A percentile compares a stretch with the other conserved stretches of the same genome.
Conservation (phyloP, 1,140 invertebrate species). For the Drosophila miranda region DNA sequence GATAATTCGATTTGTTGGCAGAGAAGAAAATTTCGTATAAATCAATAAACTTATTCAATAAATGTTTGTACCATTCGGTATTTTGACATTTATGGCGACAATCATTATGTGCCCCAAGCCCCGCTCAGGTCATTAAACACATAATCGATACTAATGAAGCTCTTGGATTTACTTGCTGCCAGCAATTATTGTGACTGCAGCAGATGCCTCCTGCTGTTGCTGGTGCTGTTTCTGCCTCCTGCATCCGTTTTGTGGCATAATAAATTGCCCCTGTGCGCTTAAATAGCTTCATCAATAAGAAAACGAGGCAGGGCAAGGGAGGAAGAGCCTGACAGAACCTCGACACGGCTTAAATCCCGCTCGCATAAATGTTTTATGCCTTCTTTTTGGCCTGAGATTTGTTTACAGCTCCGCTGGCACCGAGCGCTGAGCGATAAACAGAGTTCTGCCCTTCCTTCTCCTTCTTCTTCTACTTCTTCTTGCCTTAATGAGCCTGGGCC, state of each 20-base stretch:
- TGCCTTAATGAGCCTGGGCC: conserved; percentile 56
- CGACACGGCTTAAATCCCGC: conserved; percentile 34
- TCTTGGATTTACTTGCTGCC: conserved; percentile 66
- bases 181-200: conserved; percentile 69
- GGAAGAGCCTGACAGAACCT: not conserved
- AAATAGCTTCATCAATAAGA: conserved; percentile 67
- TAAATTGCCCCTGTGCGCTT: conserved; percentile 61
- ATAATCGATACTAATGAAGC: conserved; percentile 79
- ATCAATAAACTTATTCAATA: conserved; percentile 78
- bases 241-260: conserved; percentile 71
- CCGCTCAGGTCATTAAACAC: conserved; percentile 63
- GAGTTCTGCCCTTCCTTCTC: too few species aligned
- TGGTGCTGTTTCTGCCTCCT: conserved; percentile 9
- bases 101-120: conserved; percentile 52
- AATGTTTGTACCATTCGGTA: conserved; percentile 48
- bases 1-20: conserved; percentile 10
- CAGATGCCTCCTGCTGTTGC: conserved; percentile 12
- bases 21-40: conserved; percentile 48
- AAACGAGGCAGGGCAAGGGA: not conserved
- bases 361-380: conserved; percentile 69
- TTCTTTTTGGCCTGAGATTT: conserved; percentile 38
- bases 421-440: conserved; percentile 17
- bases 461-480: too few species aligned
- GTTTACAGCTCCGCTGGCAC: not conserved
- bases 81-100: conserved; percentile 76